These are phyloP conservation scores for Drosophila tani DNA, from an alignment of 1,140 invertebrate genomes.

Conservation along the genomic window DNA sequence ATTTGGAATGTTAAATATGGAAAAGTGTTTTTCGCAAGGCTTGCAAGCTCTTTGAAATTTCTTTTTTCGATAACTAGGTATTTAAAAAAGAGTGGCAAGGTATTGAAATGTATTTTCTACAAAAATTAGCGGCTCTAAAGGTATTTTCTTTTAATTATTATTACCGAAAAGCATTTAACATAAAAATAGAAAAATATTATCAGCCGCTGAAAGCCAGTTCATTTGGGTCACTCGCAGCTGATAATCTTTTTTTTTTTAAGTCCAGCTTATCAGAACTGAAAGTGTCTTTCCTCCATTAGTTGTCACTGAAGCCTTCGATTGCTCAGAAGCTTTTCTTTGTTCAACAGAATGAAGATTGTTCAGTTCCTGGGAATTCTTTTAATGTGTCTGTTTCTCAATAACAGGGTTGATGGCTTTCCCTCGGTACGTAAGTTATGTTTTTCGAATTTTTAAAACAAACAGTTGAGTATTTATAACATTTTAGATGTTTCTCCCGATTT, in stretches of 20 bases:
- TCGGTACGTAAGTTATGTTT: background rate
- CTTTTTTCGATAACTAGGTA: background rate
- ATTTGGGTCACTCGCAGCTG: constrained; percentile 7
- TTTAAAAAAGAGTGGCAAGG: background rate
- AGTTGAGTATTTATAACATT: background rate
- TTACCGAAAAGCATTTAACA: background rate
- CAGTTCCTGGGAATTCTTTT: background rate
- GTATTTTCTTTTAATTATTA: background rate
- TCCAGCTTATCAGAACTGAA: constrained; percentile 5
- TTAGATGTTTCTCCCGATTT: background rate
- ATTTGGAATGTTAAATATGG: constrained; percentile 2
- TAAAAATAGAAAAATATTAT: background rate
- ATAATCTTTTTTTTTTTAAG: constrained; percentile 27
- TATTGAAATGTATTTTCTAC: background rate
- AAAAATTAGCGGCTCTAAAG: background rate
- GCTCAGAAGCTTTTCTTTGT: constrained; percentile 7
- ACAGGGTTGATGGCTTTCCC: background rate
- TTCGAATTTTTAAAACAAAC: too few species aligned
- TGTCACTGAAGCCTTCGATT: background rate
- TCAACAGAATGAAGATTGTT: background rate
- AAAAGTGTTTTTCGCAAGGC: constrained; percentile 5
- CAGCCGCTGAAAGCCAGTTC: constrained; percentile 24
- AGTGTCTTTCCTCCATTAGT: constrained; percentile 19
- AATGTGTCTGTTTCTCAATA: background rate
- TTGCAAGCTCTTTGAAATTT: background rate